Evolutionary conservation across 2,797 vertebrate genomes (phyloP).

Genomic region (Acanthurus tractus): DNA sequence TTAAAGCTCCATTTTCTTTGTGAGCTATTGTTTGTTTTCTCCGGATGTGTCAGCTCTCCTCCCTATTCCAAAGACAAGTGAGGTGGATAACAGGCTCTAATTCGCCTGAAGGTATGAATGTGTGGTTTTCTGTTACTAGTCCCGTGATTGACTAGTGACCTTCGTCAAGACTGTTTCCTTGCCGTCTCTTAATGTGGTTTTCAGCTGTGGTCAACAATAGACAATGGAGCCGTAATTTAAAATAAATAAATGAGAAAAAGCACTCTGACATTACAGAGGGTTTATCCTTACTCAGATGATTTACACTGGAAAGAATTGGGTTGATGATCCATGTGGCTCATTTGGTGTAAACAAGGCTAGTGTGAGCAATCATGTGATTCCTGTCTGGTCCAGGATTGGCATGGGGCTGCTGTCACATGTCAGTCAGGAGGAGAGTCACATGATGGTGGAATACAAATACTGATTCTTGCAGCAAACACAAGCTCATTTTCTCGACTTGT

Average conservation of each 20-base stretch:
- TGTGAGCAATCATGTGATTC: constrained; percentile 83
- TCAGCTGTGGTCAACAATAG: not conserved
- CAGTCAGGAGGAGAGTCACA: constrained; percentile 85
- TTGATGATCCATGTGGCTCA: constrained; percentile 67
- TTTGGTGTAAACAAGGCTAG: constrained; percentile 69
- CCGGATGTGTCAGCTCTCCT: not conserved
- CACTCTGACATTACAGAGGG: not conserved
- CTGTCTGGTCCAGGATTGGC: constrained; percentile 80
- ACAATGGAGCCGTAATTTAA: constrained; percentile 7
- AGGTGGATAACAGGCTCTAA: constrained; percentile 35
- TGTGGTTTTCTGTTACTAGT: constrained; percentile 36
- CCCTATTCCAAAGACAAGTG: constrained; percentile 33
- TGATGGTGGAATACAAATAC: constrained; percentile 79
- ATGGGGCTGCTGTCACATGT: constrained; percentile 85
- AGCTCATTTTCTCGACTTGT: constrained; percentile 65
- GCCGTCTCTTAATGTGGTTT: not conserved
- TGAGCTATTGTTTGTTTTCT: not conserved
- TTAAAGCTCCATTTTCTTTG: not conserved
- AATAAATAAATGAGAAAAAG: not conserved
- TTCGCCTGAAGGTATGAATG: constrained; percentile 30
- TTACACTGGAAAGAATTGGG: constrained; percentile 50
- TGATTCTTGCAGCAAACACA: constrained; percentile 77
- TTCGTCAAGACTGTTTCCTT: constrained; percentile 14
- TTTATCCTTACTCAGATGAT: constrained; percentile 36
- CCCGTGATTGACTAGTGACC: constrained; percentile 34